These are phyloP conservation scores for Notospermus geniculatus DNA, from an alignment of 1,140 invertebrate genomes.

Conservation along the genomic window DNA sequence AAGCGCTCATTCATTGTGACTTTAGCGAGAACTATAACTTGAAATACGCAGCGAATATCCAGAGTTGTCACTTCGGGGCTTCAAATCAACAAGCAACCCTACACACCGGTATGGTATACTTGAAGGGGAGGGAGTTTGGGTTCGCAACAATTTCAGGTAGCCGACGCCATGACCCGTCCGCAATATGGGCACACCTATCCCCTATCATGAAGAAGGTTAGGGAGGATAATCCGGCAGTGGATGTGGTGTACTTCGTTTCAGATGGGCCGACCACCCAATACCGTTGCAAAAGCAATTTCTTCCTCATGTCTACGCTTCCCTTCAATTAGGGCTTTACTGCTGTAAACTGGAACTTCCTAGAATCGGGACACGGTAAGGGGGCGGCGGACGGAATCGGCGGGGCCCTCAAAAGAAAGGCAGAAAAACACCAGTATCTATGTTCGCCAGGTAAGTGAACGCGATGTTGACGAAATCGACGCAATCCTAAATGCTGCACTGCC, in stretches of 20 bases:
- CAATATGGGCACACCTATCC: constrained; percentile 16
- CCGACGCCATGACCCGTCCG: constrained; percentile 13
- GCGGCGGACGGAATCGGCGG: constrained; percentile 54
- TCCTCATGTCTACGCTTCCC: not conserved
- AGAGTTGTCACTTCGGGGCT: constrained; percentile 23
- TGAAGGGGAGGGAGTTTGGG: not conserved
- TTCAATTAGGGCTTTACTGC: constrained; percentile 11
- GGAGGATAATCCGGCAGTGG: not conserved
- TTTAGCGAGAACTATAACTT: constrained; percentile 27
- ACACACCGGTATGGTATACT: constrained; percentile 23
- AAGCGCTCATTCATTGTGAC: constrained; percentile 20
- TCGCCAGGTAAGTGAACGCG: constrained; percentile 11
- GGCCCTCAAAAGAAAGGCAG: constrained; percentile 45
- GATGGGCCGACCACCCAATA: no score
- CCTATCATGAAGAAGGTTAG: constrained; percentile 4
- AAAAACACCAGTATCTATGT: constrained; percentile 8
- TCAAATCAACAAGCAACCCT: no score
- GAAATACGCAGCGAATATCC: constrained; percentile 22
- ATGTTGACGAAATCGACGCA: constrained; percentile 8
- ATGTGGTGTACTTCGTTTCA: constrained; percentile 12
- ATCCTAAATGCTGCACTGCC: constrained; percentile 2
- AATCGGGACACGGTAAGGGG: constrained; percentile 57
- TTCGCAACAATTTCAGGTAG: constrained; percentile 13
- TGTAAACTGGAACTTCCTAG: constrained; percentile 49
- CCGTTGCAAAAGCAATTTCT: constrained; percentile 13